A percentile compares a stretch with the other conserved stretches of the same genome.
Evolutionary conservation across 2,888 invertebrate species (phyloP).

Genomic region (Cistogaster globosa): DNA sequence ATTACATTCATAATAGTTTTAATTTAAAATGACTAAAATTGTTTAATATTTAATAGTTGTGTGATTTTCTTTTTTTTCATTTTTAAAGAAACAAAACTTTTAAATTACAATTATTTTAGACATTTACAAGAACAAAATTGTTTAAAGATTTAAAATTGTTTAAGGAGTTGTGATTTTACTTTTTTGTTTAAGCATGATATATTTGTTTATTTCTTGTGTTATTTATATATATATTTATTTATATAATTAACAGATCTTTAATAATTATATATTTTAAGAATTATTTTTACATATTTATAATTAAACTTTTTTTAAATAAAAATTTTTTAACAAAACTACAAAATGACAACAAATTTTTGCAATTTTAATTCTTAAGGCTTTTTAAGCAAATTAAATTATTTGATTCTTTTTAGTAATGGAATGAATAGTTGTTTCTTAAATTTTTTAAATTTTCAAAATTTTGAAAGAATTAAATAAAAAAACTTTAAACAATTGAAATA

Average conservation of each 20-base stretch:
- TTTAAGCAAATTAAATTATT: background rate
- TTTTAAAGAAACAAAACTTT: constrained; percentile 22
- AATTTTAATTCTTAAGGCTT: background rate
- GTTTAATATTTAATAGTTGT: constrained; percentile 18
- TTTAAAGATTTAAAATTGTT: constrained; percentile 23
- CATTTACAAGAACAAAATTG: constrained; percentile 43
- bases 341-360: constrained; percentile 3
- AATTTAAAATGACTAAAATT: constrained; percentile 48
- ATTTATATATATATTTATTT: constrained; percentile 49
- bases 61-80: constrained; percentile 8
- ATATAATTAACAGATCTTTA: constrained; percentile 69
- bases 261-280: constrained; percentile 35
- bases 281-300: constrained; percentile 38
- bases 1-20: constrained; percentile 32
- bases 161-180: constrained; percentile 19
- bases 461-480: background rate
- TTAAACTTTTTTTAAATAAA: background rate
- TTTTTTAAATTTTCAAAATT: constrained; percentile 9
- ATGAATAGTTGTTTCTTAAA: constrained; percentile 24
- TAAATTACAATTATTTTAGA: constrained; percentile 41
- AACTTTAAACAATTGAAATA: background rate
- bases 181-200: constrained; percentile 38
- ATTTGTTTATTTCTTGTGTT: constrained; percentile 15
- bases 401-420: constrained; percentile 25
- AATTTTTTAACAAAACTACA: constrained; percentile 19